Percentiles rank a stretch among this genome's conserved stretches.
These are phyloP conservation scores for Drosophila kohkoa DNA, from an alignment of 1,140 invertebrate genomes.

Conservation along the genomic window DNA sequence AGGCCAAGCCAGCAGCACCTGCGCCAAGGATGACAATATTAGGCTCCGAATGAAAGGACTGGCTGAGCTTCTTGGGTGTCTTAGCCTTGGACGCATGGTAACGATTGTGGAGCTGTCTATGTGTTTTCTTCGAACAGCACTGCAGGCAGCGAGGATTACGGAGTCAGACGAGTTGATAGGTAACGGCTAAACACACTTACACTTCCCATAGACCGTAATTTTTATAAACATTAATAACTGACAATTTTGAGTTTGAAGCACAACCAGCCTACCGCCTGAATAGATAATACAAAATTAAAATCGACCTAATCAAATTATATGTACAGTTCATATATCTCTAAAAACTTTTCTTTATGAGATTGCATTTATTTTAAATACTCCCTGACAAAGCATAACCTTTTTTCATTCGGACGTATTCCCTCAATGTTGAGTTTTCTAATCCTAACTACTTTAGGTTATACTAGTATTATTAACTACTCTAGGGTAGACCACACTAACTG, in stretches of 20 bases:
- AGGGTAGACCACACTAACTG: too few relatives aligned
- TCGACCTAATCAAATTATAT: too few relatives aligned
- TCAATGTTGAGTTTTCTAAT: too few relatives aligned
- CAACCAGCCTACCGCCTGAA: slow-evolving; percentile 4
- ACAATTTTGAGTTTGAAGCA: background rate
- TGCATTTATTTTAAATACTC: too few relatives aligned
- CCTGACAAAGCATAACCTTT: too few relatives aligned
- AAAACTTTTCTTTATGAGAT: too few relatives aligned
- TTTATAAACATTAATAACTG: background rate
- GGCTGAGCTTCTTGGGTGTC: slow-evolving; percentile 13
- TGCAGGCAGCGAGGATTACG: background rate
- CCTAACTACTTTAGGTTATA: too few relatives aligned
- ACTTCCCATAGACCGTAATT: slow-evolving; percentile 37
- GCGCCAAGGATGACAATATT: slow-evolving; percentile 86
- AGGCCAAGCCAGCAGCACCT: slow-evolving; percentile 87
- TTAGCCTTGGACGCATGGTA: slow-evolving; percentile 29
- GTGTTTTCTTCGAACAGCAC: slow-evolving; percentile 19
- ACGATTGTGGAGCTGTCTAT: background rate
- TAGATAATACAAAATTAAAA: background rate
- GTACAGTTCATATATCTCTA: too few relatives aligned
- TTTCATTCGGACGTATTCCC: too few relatives aligned
- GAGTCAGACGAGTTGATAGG: background rate
- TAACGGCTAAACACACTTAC: slow-evolving; percentile 2
- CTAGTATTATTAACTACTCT: too few relatives aligned
- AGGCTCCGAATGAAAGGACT: background rate